These are phyloP conservation scores for Tachina grossa DNA, from an alignment of 2,888 invertebrate species.

Conservation along the genomic window DNA sequence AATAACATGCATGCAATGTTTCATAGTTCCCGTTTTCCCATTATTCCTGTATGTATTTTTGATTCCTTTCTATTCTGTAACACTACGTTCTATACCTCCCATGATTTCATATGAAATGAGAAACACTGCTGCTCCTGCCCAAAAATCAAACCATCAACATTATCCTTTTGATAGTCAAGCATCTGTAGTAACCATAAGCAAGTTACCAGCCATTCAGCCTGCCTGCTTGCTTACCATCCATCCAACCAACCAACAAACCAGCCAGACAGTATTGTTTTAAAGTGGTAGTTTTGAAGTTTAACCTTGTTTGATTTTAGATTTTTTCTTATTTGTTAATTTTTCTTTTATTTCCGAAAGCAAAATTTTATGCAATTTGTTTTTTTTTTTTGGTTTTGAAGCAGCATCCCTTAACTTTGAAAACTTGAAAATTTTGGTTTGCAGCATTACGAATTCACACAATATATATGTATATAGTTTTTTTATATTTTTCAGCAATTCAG, in stretches of 20 bases:
- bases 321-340: constrained; percentile 3
- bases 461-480: neutral
- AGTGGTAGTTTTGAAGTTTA: constrained; percentile 71
- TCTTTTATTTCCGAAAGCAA: constrained; percentile 40
- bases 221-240: constrained; percentile 14
- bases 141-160: constrained; percentile 44
- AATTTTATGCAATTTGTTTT: constrained; percentile 68
- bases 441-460: constrained; percentile 20
- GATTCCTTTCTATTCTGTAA: constrained; percentile 26
- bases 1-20: constrained; percentile 32
- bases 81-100: constrained; percentile 46
- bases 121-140: constrained; percentile 28
- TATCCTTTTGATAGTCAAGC: constrained; percentile 40
- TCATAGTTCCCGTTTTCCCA: neutral
- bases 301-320: constrained; percentile 64
- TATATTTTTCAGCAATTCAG: constrained; percentile 20
- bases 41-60: neutral
- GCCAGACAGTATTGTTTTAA: constrained; percentile 69
- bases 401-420: constrained; percentile 67
- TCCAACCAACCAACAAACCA: constrained; percentile 37
- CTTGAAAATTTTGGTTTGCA: constrained; percentile 31
- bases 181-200: constrained; percentile 28
- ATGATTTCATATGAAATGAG: constrained; percentile 46
- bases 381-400: constrained; percentile 50
- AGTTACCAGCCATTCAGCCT: constrained; percentile 33